Evolutionary conservation across 2,797 vertebrate genomes (phyloP).

Genomic region (Pipistrellus kuhlii): DNA sequence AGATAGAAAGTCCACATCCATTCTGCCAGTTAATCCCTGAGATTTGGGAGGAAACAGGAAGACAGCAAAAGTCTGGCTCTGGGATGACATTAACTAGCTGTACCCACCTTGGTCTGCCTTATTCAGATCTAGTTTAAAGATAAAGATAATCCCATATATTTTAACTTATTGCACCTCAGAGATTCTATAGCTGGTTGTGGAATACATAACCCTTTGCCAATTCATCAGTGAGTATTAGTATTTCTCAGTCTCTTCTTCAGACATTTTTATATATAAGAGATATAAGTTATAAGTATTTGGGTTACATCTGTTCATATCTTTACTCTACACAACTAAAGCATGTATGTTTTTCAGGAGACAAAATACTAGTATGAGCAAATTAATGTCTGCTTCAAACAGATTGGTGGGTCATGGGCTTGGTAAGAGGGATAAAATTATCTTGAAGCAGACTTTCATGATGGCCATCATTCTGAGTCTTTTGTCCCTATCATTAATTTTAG

Average conservation of each 20-base stretch:
- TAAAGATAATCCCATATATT: not conserved
- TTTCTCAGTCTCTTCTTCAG: not conserved
- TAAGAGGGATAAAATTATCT: not conserved
- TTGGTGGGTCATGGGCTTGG: fast-evolving
- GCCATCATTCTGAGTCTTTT: not conserved
- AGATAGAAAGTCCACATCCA: not conserved
- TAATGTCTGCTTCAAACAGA: not conserved
- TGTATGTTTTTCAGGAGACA: not conserved
- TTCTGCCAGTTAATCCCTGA: not conserved
- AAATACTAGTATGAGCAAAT: not conserved
- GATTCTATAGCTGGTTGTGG: not conserved
- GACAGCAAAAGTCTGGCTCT: not conserved
- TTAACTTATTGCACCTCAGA: not conserved
- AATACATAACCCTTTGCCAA: not conserved
- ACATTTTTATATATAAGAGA: not conserved
- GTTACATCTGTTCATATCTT: not conserved
- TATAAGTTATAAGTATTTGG: not conserved
- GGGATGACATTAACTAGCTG: not conserved
- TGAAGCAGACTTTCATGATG: not conserved
- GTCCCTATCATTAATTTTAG: not conserved
- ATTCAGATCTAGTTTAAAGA: not conserved
- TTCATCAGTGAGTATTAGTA: not conserved
- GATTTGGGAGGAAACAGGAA: not conserved
- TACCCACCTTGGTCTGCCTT: not conserved
- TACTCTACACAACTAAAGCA: not conserved